Evolutionary conservation across 2,888 invertebrate species (phyloP), one percentile per base, ranked within the genome.

Genomic region (Xanthia icteritia): DNA sequence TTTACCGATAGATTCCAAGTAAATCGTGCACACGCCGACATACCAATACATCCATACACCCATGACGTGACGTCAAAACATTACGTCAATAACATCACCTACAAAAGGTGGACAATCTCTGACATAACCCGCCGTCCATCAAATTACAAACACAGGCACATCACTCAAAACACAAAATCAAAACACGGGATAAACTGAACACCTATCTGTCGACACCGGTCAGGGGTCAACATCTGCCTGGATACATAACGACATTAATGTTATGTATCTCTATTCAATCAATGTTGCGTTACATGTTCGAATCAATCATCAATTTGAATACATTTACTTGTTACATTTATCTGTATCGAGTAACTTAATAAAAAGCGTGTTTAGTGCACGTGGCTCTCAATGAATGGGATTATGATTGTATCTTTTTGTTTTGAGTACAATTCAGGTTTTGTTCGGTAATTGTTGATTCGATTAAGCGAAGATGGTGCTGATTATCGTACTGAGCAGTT

Each of bases 241-340:
- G 89, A 91, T 91, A 90, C 88, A 86, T 88, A 88, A 90, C 90
- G 94, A 95, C 95, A 94, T 92, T 96, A 96, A 96, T 95, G 89
- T 90, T 95, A 95, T 96, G 96, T 96, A 96, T 96, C 95, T 94
- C 90, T 94, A 96, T 96, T 96, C 95, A 95, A 96, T 96, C 96
- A 94, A 90, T 91, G 91, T 89, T 92, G 90, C 90, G 89, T 91
- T 91, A 87, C 93, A 91, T 94, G 95, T 95, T 94, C 93, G 89
- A 95, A 96, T 96, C 96, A 96, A 96, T 96, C 96, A 96, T 94
- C 96, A 95, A 95, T 96, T 95, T 96, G 94, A 96, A 96, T 96
- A 96, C 92, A 94, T 96, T 95, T 90, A 90, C 89, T 91, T 90
- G 91, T 89, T 81, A 82, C 82, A 82, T 82, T 85, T 82, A 88